Evolutionary conservation across 1,140 invertebrate genomes (phyloP), one percentile per base, ranked within the genome.

Genomic region (Papilio helenus): DNA sequence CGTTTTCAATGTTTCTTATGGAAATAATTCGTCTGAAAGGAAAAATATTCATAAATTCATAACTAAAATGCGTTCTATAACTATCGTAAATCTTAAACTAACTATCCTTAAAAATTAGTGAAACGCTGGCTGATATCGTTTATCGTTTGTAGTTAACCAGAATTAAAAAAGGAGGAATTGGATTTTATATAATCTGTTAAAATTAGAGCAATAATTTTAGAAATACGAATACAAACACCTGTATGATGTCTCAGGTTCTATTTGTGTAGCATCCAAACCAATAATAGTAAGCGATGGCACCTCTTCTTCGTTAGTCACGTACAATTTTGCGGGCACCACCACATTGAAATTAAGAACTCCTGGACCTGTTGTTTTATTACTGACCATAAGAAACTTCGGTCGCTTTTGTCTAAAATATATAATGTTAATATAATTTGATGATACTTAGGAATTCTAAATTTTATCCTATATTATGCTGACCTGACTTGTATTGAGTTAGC

Each of bases 401-500:
- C 90, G 81, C 20, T 72, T 82, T 80, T 92, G 88, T 80, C 94
- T 95, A 82, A 77, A 91, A 90, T 42, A 76, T 29, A 73, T 58
- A 79, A 77, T 55, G 26, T 55, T 29, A 71, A 46, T 34, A 51
- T 55, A 23, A 26, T 46, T 46, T 51, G n/a, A 7, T n/a, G 4
- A 5, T n/a, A 46, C 2, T 26, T 29, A 5, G 12, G 7, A 61
- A 61, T 61, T 7, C 23, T 68, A 29, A 18, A 18, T 68, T 61
- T 4, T 3, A 68, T 68, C 26, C 1, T 46, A 16, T 46, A 12
- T 46, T 39, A 10, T 7, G 14, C 23, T 29, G 26, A 68, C 93
- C 87, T 92, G 87, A 90, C 95, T 90, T 97, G 96, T 79, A 96
- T 90, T 0, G 96, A 96, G 84, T 97, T 97, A 5, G 97, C 95